Conservation (phyloP, 2,113 vertebrate genomes). For the Bagarius yarrelli region DNA sequence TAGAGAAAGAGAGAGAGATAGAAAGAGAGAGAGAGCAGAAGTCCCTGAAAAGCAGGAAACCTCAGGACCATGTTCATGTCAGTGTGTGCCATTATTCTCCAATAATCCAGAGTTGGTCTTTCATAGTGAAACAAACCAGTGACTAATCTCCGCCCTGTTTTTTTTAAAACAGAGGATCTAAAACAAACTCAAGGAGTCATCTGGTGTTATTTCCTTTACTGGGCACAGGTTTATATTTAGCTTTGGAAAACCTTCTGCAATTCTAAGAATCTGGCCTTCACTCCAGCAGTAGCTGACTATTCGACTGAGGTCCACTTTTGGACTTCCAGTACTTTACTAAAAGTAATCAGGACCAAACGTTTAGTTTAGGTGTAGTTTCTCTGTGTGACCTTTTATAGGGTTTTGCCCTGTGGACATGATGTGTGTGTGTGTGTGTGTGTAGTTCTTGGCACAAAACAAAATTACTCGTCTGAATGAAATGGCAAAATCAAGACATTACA, state of each 20-base stretch:
- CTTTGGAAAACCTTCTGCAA: conserved; percentile 35
- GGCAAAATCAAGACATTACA: conserved; percentile 27
- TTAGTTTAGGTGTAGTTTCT: conserved; percentile 17
- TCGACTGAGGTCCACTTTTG: conserved; percentile 13
- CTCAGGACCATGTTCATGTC: conserved; percentile 45
- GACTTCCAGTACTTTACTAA: conserved; percentile 30
- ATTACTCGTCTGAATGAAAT: conserved; percentile 42
- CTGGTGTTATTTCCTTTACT: conserved; percentile 25
- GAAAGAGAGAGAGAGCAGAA: neutral
- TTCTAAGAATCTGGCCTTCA: conserved; percentile 4
- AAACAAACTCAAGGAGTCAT: conserved; percentile 25
- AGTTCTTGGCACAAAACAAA: conserved; percentile 17
- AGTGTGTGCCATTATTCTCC: conserved; percentile 47
- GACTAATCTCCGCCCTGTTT: conserved; percentile 22
- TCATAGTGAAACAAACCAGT: conserved; percentile 17
- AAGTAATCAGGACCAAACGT: conserved; percentile 43
- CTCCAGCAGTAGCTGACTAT: conserved; percentile 24
- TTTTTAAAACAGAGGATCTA: neutral
- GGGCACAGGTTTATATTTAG: conserved; percentile 18
- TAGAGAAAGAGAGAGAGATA: conserved; percentile 4
- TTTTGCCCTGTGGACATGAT: conserved; percentile 40
- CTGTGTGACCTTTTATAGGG: conserved; percentile 34
- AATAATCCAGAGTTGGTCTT: conserved; percentile 16
- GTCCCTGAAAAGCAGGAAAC: conserved; percentile 34
- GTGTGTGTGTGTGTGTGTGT: conserved; percentile 28